These are phyloP conservation scores for Papilio helenus DNA, from an alignment of 1,140 invertebrate genomes.

Conservation along the genomic window DNA sequence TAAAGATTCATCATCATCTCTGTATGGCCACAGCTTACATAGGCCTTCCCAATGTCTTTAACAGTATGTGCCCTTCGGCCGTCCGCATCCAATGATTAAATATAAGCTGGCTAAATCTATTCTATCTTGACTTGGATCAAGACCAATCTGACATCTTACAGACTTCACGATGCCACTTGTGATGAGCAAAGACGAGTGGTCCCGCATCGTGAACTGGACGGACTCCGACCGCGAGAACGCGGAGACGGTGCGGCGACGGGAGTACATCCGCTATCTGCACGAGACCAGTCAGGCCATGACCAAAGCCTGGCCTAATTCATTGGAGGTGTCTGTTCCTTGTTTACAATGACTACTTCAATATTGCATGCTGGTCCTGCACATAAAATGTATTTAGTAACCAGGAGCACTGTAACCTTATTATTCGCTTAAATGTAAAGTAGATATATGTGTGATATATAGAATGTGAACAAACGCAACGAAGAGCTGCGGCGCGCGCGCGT, in stretches of 20 bases:
- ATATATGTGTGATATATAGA: slow-evolving; percentile 50
- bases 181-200: slow-evolving; percentile 67
- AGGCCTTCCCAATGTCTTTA: no score
- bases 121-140: not conserved
- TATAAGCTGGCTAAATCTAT: not conserved
- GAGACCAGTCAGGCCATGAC: slow-evolving; percentile 67
- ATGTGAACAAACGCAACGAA: slow-evolving; percentile 77
- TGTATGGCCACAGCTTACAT: no score
- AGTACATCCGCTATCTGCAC: slow-evolving; percentile 63
- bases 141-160: slow-evolving; percentile 31
- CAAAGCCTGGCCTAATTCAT: slow-evolving; percentile 72
- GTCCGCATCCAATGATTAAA: not conserved
- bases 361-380: not conserved
- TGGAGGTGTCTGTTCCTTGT: slow-evolving; percentile 60
- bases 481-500: slow-evolving; percentile 67
- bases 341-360: not conserved
- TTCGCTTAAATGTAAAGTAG: not conserved
- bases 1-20: no score
- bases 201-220: slow-evolving; percentile 61
- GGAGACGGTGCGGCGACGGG: slow-evolving; percentile 53
- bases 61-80: no score
- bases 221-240: slow-evolving; percentile 55
- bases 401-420: not conserved
- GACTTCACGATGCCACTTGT: slow-evolving; percentile 61
- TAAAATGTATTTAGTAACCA: not conserved